phyloP scores from a whole-genome alignment of 2,113 vertebrate genomes.

The Felis chaus region DNA sequence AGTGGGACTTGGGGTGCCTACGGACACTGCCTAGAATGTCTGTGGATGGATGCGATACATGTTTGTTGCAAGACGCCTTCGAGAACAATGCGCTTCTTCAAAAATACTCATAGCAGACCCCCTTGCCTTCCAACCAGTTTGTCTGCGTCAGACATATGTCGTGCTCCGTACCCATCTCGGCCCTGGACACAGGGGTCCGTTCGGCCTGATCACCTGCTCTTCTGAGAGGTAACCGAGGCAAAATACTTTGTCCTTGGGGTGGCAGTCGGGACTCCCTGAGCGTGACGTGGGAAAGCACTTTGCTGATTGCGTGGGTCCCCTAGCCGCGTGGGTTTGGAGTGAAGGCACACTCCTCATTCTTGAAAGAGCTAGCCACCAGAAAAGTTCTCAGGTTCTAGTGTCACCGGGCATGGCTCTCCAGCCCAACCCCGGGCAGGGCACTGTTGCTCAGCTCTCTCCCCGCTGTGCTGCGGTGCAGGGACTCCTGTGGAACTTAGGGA shows the following conservation, averaged over 20 bases:
- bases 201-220: not conserved
- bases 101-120: not conserved
- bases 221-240: not conserved
- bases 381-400: not conserved
- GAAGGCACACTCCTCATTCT: not conserved
- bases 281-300: rapidly evolving
- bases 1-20: not conserved
- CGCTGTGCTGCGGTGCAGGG: rapidly evolving
- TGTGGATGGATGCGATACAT: not conserved
- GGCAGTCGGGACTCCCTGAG: too few species aligned
- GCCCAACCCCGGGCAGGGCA: rapidly evolving
- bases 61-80: not conserved
- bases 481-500: not conserved
- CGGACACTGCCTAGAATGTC: not conserved
- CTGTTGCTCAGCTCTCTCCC: not conserved
- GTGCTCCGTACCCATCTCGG: not conserved
- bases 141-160: too few species aligned
- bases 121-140: too few species aligned
- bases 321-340: not conserved
- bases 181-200: rapidly evolving
- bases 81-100: not conserved
- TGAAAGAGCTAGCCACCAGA: not conserved
- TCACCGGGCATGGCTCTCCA: not conserved
- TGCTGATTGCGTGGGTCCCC: rapidly evolving
- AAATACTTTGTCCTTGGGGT: not conserved